phyloP scores from a whole-genome alignment of 2,797 vertebrate genomes.

The Propithecus perrieri region DNA sequence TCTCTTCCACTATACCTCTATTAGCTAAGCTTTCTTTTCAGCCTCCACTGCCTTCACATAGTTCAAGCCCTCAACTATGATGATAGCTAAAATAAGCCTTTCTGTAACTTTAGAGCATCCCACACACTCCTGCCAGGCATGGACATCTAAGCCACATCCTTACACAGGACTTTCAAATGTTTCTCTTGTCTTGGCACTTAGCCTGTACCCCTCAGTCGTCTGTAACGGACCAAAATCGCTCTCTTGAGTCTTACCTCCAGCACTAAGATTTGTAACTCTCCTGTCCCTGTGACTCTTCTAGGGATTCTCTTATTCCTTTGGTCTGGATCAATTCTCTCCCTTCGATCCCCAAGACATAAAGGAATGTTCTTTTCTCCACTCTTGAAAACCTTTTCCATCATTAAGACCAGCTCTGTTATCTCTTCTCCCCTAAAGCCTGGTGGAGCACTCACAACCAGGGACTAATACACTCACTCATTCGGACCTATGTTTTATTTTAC shows the following conservation, averaged over 20 bases:
- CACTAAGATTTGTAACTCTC: neutral
- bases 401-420: neutral
- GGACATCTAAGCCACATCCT: neutral
- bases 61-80: neutral
- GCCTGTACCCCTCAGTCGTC: neutral
- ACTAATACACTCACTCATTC: neutral
- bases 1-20: accelerated
- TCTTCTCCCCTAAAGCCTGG: neutral
- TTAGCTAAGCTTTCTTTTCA: neutral
- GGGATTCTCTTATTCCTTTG: neutral
- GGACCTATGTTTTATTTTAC: neutral
- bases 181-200: neutral
- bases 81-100: neutral
- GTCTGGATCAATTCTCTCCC: neutral
- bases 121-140: neutral
- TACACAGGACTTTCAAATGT: too few species aligned
- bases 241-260: neutral
- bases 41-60: too few species aligned
- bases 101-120: neutral
- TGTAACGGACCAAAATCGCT: accelerated
- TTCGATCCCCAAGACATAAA: neutral
- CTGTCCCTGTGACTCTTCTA: neutral
- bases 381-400: neutral
- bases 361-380: neutral
- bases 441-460: neutral